Base-by-base conservation (phyloP, 2,888 invertebrate species). In the Brachyptera risi region DNA sequence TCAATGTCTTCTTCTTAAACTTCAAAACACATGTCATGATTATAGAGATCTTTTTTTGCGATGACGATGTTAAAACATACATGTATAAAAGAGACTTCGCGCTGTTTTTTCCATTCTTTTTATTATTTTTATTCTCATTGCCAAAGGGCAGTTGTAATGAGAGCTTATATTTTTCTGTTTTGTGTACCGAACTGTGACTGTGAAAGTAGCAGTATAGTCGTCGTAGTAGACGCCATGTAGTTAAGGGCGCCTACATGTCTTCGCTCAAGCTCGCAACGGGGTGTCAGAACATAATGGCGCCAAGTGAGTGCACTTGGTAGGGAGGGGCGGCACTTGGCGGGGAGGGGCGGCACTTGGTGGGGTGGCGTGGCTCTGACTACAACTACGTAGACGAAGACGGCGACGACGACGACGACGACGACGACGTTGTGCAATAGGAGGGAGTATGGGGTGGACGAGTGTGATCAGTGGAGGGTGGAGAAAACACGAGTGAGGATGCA, bases 261-360 rank as follows among this genome's bases (percentile, higher is more conserved):
- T 54, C 19, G 37, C 9, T 23, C 19, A 17, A 19, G 54, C 54
- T 51, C 24, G 35, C 54, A 23, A 38, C 47, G 42, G 26, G 17
- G 57, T 56, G 56, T 38, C 27, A 40, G 27, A 15, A 17, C 21
- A 27, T 38, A 44, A 57, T 26, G 57, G 47, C 31, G 47, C 57
- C 57, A 19, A 15, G 31, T 23, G 35, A n/a, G n/a, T n/a, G n/a
- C n/a, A n/a, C n/a, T n/a, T n/a, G n/a, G 44, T 7, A 17, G 17
- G 44, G n/a, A 7, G 49, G 49, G 17, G 11, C 3, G n/a, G 7
- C 13, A 3, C 15, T 9, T 27, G 31, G 54, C 17, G 31, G 31
- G 54, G 54, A 13, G 23, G 31, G 3, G 42, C 42, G 42, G 17
- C 42, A 3, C 15, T 9, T 27, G 31, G 54, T 13, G 31, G 31